Percentiles rank a stretch among this genome's conserved stretches.
Conservation (phyloP, 92 coral and sea anemone species). For the Phenganax stokvisi region DNA sequence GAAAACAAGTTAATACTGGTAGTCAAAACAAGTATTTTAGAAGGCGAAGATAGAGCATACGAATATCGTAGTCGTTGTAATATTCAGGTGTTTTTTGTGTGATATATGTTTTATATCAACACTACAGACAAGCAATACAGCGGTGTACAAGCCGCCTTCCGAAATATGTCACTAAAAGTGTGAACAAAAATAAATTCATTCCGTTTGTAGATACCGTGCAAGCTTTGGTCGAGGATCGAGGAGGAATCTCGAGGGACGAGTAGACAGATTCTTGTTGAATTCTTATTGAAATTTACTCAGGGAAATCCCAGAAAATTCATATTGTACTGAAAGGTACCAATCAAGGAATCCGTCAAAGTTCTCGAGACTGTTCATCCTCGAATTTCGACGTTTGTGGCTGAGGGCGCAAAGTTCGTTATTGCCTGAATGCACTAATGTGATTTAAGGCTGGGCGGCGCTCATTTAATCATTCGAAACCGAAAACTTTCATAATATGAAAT, state of each 20-base stretch:
- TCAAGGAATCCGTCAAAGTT: not conserved
- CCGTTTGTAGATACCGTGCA: conserved; percentile 18
- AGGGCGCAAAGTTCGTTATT: not conserved
- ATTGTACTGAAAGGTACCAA: not conserved
- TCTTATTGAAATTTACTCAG: too few species aligned
- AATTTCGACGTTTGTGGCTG: not conserved
- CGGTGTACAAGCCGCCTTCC: conserved; percentile 15
- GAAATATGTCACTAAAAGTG: conserved; percentile 15
- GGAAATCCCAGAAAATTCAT: too few species aligned
- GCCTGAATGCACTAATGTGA: conserved; percentile 10
- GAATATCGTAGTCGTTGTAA: not conserved
- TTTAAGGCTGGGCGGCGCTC: conserved; percentile 15
- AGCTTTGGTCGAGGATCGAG: not conserved
- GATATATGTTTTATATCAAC: not conserved
- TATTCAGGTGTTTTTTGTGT: not conserved
- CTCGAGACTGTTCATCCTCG: not conserved
- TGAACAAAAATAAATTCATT: not conserved
- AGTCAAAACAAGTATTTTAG: conserved; percentile 3
- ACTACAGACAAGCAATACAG: conserved; percentile 20
- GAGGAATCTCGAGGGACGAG: conserved; percentile 4
- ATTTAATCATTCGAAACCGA: not conserved
- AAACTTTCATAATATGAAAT: conserved; percentile 7
- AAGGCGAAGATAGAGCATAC: not conserved
- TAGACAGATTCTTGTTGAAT: not conserved
- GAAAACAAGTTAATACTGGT: not conserved